These are phyloP conservation scores for Xanthia togata DNA, from an alignment of 2,888 invertebrate species.

Conservation along the genomic window DNA sequence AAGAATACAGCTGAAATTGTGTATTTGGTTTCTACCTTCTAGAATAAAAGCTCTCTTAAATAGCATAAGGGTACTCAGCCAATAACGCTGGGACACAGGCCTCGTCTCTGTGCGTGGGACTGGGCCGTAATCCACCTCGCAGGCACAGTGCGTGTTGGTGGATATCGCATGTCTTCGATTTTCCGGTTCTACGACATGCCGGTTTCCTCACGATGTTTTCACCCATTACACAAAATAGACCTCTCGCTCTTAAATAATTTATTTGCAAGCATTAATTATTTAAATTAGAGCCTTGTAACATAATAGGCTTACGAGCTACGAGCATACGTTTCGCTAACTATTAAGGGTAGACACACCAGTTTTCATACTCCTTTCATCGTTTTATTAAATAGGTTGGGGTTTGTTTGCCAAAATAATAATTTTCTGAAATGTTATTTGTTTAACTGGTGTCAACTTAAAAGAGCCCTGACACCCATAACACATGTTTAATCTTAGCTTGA, in stretches of 20 bases:
- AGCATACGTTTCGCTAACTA: constrained; percentile 17
- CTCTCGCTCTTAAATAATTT: neutral
- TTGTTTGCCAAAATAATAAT: neutral
- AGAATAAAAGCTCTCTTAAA: neutral
- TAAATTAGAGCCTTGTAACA: constrained; percentile 44
- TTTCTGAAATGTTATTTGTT: neutral
- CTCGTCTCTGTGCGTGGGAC: neutral
- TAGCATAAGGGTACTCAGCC: neutral
- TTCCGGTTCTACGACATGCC: neutral
- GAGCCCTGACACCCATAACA: neutral
- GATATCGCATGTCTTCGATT: neutral
- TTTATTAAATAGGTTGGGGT: neutral
- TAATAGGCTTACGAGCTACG: constrained; percentile 41
- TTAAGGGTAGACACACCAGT: constrained; percentile 22
- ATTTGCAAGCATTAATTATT: constrained; percentile 17
- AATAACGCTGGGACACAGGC: neutral
- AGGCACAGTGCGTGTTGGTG: neutral
- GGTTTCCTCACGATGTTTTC: neutral
- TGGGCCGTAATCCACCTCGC: neutral
- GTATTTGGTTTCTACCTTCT: neutral
- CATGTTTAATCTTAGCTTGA: neutral
- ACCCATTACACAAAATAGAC: neutral
- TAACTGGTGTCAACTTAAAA: neutral
- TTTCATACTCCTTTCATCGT: neutral
- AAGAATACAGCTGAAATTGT: neutral